phyloP scores from a whole-genome alignment of 2,888 invertebrate genomes.

The Leistus spinibarbis region DNA sequence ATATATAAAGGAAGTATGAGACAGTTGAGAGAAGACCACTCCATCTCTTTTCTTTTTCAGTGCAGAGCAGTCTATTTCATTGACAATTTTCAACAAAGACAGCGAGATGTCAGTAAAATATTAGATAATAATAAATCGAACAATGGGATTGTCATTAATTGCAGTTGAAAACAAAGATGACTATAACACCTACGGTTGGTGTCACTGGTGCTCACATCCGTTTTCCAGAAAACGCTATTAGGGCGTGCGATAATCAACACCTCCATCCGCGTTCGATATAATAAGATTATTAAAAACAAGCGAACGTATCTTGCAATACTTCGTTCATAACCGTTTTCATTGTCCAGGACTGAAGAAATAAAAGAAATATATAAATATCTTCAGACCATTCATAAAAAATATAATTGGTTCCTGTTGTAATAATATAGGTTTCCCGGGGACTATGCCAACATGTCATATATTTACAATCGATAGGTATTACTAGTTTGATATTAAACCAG shows the following conservation, averaged over 20 bases:
- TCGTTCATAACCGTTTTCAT: neutral
- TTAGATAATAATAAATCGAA: neutral
- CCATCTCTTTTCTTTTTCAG: too few relatives aligned
- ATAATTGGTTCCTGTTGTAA: neutral
- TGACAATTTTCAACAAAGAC: neutral
- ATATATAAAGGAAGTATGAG: too few relatives aligned
- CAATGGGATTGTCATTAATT: neutral
- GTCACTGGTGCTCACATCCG: constrained; percentile 20
- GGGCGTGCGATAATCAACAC: constrained; percentile 3
- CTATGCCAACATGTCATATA: neutral
- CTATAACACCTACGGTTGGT: constrained; percentile 1
- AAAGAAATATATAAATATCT: neutral
- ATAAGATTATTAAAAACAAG: neutral
- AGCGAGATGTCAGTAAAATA: neutral
- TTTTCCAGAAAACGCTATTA: constrained; percentile 14
- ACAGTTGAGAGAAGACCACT: too few relatives aligned
- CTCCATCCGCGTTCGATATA: neutral
- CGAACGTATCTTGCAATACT: neutral
- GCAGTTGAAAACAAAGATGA: neutral
- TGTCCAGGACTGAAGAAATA: neutral
- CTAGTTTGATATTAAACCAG: too few relatives aligned
- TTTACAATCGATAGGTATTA: too few relatives aligned
- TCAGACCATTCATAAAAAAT: neutral
- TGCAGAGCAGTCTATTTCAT: neutral
- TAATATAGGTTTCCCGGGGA: neutral